These are phyloP conservation scores for Antechinus flavipes DNA, from an alignment of 2,113 vertebrate genomes.

Conservation along the genomic window DNA sequence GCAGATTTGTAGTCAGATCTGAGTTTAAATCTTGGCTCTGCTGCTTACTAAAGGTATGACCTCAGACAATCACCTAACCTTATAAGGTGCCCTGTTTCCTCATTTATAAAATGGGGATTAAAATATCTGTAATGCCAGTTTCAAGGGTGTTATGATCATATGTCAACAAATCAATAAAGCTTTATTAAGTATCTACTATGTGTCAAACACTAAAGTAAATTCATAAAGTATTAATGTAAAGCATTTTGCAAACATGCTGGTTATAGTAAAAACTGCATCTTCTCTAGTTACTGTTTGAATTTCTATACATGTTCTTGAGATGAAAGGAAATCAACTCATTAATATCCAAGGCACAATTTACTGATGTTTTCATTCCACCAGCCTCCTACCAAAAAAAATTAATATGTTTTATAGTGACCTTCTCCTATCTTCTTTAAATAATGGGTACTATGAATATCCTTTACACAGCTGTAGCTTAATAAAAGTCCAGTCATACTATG, in stretches of 20 bases:
- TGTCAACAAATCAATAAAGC: neutral
- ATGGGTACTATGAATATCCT: neutral
- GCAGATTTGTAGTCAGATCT: neutral
- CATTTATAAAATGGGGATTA: neutral
- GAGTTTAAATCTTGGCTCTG: neutral
- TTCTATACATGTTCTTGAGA: neutral
- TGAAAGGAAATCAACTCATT: neutral
- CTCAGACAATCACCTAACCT: neutral
- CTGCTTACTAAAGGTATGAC: neutral
- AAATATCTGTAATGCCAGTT: neutral
- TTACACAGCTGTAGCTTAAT: neutral
- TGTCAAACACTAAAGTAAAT: neutral
- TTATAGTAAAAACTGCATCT: neutral
- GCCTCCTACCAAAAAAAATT: neutral
- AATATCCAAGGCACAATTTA: neutral
- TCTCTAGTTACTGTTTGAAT: neutral
- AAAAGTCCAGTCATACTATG: neutral
- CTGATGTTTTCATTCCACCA: neutral
- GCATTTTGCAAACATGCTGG: neutral
- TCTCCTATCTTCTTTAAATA: constrained; percentile 35
- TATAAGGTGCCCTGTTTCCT: neutral
- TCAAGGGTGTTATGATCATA: neutral
- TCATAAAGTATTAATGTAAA: neutral
- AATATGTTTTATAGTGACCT: constrained; percentile 18
- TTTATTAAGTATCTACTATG: neutral